Conservation (phyloP, 2,888 invertebrate genomes). For the Microctonus hyperodae region DNA sequence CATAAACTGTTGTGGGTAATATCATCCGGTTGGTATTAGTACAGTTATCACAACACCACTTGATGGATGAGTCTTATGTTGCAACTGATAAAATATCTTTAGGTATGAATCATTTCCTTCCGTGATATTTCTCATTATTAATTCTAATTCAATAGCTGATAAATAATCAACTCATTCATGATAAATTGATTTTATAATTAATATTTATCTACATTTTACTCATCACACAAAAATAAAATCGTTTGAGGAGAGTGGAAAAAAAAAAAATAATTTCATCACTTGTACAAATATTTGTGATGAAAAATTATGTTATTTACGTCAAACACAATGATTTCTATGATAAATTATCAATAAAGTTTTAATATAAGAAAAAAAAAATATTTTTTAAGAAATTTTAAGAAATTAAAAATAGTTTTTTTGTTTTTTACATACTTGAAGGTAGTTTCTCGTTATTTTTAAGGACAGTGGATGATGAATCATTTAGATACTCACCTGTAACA, state of each 20-base stretch:
- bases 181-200: neutral
- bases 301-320: neutral
- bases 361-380: neutral
- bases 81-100: neutral
- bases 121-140: neutral
- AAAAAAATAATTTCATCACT: no score
- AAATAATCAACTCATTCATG: neutral
- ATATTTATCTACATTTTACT: no score
- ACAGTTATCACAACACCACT: slow-evolving; percentile 1
- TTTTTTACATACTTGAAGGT: slow-evolving; percentile 19
- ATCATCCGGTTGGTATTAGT: neutral
- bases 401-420: no score
- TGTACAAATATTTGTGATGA: no score
- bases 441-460: neutral
- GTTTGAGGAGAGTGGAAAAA: neutral
- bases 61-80: neutral
- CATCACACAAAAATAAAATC: neutral
- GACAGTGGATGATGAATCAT: slow-evolving; percentile 7
- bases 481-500: slow-evolving; percentile 24
- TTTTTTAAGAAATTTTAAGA: neutral
- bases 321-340: neutral
- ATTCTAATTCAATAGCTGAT: neutral
- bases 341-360: neutral
- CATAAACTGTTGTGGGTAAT: neutral
- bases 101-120: slow-evolving; percentile 4